Evolutionary conservation across 1,140 invertebrate genomes (phyloP), one percentile per base, ranked within the genome.

Genomic region (Daktulosphaira vitifoliae): DNA sequence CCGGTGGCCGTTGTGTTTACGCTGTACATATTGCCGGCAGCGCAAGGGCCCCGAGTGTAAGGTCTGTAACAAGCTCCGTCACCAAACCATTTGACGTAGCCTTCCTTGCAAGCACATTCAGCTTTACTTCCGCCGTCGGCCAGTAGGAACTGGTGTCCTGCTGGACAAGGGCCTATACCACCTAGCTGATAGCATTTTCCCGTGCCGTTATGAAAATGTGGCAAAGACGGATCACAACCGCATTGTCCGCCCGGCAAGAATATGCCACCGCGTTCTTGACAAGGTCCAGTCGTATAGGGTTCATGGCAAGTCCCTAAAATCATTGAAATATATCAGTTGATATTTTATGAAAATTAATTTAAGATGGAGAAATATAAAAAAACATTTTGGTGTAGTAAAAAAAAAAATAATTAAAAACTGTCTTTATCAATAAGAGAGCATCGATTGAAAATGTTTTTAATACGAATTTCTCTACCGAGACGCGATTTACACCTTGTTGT

Each of bases 221-320:
- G 84, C 68, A 90, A 69, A 66, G 81, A 76, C 2, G 73, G 67
- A 62, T 83, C 78, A 68, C 88, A 90, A 22, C 86, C 87, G 70
- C 88, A 90, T 3, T 73, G 75, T 1, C 81, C 81, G 6, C 82
- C 82, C 0, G 87, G 86, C 59, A 90, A 73, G 73, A 89, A 89
- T 39, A 90, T 74, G 71, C 84, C 80, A 0, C 88, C 88, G 2
- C 77, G 77, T 71, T 84, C 81, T 33, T 80, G 80, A 71, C 88
- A 90, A 4, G 88, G 87, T 1, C 88, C 88, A 68, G 79, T 80
- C 0, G 85, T 84, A 70, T 84, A 89, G 71, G 88, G 85, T 69
- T 89, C 83, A 69, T 88, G 84, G 70, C 88, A 90, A 3, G 82
- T 80, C 7, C 80, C 56, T 62, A 79, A 5, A 72, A 68, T 76